These are phyloP conservation scores for Megalurothrips usitatus DNA, from an alignment of 2,888 invertebrate genomes.

Conservation along the genomic window DNA sequence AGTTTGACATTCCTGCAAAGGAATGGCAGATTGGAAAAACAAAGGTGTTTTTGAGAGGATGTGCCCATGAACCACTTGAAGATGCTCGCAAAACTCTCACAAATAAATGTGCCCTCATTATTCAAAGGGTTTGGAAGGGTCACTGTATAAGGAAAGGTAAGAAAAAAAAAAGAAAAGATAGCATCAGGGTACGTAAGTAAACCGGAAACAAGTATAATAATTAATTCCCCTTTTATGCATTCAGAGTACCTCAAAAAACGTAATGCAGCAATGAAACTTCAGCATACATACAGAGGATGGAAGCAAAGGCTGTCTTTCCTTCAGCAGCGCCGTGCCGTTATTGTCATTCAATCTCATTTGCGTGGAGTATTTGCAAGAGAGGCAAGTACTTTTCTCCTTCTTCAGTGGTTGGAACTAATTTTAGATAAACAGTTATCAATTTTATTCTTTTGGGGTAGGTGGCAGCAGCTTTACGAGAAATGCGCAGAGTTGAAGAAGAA, in stretches of 20 bases:
- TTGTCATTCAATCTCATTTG: slow-evolving; percentile 80
- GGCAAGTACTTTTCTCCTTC: slow-evolving; percentile 46
- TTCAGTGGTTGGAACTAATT: background rate
- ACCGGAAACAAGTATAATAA: slow-evolving; percentile 11
- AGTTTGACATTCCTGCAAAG: slow-evolving; percentile 61
- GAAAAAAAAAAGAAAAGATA: background rate
- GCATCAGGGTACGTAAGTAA: background rate
- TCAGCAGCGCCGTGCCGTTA: slow-evolving; percentile 72
- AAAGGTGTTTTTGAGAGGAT: slow-evolving; percentile 77
- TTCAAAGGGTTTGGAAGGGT: slow-evolving; percentile 72
- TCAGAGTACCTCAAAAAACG: slow-evolving; percentile 62
- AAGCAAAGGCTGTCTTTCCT: slow-evolving; percentile 75
- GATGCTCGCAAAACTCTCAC: slow-evolving; percentile 68
- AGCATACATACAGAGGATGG: slow-evolving; percentile 77
- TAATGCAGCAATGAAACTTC: slow-evolving; percentile 67
- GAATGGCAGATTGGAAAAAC: slow-evolving; percentile 88
- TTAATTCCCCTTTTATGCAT: background rate
- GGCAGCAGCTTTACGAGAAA: slow-evolving; percentile 78
- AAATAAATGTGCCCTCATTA: slow-evolving; percentile 62
- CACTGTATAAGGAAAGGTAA: slow-evolving; percentile 57
- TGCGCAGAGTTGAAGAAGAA: slow-evolving; percentile 80
- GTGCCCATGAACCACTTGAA: slow-evolving; percentile 79
- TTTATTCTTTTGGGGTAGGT: slow-evolving; percentile 47
- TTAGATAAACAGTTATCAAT: background rate
- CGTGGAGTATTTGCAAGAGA: slow-evolving; percentile 87